Evolutionary conservation across 2,113 vertebrate species (phyloP).

Genomic region (Thalassoma bifasciatum): DNA sequence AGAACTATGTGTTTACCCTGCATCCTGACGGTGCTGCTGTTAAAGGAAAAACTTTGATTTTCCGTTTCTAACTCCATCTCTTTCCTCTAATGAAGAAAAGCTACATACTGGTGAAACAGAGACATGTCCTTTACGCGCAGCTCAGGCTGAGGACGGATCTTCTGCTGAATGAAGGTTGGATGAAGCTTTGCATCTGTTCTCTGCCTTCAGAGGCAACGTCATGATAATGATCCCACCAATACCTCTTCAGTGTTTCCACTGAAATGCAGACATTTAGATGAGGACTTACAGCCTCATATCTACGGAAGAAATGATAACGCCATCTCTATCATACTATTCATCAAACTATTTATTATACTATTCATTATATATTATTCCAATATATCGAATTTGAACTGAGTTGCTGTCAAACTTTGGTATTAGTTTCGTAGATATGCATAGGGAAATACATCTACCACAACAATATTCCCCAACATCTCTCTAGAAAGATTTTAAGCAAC

Average conservation of each 20-base stretch:
- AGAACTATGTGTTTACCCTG: constrained; percentile 64
- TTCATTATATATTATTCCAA: too few species aligned
- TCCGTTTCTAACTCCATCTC: constrained; percentile 54
- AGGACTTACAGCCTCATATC: background rate
- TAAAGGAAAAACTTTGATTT: constrained; percentile 54
- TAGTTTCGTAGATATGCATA: too few species aligned
- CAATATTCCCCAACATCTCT: too few species aligned
- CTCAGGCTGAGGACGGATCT: background rate
- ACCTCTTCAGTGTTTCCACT: constrained; percentile 4
- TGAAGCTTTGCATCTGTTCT: constrained; percentile 25
- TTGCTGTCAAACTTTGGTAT: too few species aligned
- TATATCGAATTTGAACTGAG: too few species aligned
- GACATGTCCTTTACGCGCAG: background rate
- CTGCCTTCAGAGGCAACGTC: constrained; percentile 45
- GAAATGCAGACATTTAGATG: constrained; percentile 1
- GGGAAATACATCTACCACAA: too few species aligned
- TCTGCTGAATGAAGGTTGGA: constrained; percentile 1
- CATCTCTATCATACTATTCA: too few species aligned
- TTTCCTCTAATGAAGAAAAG: background rate
- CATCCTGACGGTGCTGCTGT: constrained; percentile 13
- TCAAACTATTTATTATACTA: too few species aligned
- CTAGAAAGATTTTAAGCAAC: too few species aligned
- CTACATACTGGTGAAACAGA: constrained; percentile 29
- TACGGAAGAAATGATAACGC: too few species aligned
- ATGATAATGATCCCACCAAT: constrained; percentile 40